These are phyloP conservation scores for Thalassarche chlororhynchos DNA, from an alignment of 2,113 vertebrate genomes.

Conservation along the genomic window DNA sequence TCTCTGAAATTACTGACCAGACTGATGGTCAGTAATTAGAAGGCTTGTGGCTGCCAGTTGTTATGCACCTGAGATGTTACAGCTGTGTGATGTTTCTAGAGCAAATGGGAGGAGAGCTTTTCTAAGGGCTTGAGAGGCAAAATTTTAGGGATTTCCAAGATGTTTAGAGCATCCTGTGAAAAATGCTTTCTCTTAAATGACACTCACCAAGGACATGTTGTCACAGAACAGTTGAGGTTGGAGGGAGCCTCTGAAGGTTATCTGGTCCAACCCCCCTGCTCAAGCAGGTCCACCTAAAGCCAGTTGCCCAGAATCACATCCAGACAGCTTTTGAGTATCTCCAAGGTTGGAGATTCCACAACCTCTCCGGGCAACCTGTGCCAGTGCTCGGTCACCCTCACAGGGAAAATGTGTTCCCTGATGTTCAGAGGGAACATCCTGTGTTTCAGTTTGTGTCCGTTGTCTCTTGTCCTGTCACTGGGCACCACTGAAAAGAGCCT, in stretches of 20 bases:
- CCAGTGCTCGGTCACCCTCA: background rate
- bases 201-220: background rate
- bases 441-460: background rate
- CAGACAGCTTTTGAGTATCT: background rate
- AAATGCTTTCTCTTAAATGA: background rate
- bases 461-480: background rate
- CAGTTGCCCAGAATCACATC: background rate
- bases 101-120: background rate
- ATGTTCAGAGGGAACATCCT: background rate
- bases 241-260: background rate
- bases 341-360: background rate
- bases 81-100: background rate
- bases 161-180: background rate
- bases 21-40: background rate
- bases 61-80: background rate
- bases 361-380: background rate
- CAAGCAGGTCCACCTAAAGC: background rate
- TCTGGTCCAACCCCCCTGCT: background rate
- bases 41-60: background rate
- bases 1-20: background rate
- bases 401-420: background rate
- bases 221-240: background rate
- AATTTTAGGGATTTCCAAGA: background rate
- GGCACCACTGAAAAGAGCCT: background rate
- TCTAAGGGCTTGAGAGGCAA: background rate